phyloP scores from a whole-genome alignment of 2,797 vertebrate species.

The Malacoraja senta region DNA sequence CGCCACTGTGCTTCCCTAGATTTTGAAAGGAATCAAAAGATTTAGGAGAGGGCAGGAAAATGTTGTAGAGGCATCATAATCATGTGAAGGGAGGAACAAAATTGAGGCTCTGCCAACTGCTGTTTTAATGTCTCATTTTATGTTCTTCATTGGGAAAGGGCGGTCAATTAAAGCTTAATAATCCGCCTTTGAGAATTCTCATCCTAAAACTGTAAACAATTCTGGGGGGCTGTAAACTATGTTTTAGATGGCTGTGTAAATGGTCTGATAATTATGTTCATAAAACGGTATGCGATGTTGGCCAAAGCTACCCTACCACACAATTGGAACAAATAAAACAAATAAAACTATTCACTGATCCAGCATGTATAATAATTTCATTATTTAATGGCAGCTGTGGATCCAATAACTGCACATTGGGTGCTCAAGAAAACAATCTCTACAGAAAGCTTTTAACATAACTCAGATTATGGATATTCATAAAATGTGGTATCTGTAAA shows the following conservation, averaged over 20 bases:
- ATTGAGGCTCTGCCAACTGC: too few relatives aligned
- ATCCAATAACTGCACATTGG: background rate
- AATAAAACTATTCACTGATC: slow-evolving; percentile 16
- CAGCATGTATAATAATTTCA: background rate
- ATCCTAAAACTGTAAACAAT: background rate
- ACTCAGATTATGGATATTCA: background rate
- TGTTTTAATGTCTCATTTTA: too few relatives aligned
- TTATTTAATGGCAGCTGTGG: background rate
- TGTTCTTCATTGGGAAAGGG: background rate
- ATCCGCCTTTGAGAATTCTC: background rate
- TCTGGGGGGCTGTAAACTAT: background rate
- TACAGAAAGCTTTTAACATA: background rate
- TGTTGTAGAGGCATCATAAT: too few relatives aligned
- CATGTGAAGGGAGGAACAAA: too few relatives aligned
- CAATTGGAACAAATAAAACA: background rate
- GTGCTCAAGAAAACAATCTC: background rate
- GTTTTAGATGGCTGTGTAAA: background rate
- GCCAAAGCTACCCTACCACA: background rate
- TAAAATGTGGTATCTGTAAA: background rate
- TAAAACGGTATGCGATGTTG: background rate
- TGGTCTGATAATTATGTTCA: slow-evolving; percentile 21
- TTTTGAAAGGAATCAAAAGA: too few relatives aligned
- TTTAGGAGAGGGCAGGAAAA: too few relatives aligned
- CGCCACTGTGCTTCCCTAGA: too few relatives aligned
- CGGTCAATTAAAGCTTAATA: background rate